These are phyloP conservation scores for Hippasteria phrygiana DNA, from an alignment of 53 echinoderm and acorn worm species.

Conservation along the genomic window DNA sequence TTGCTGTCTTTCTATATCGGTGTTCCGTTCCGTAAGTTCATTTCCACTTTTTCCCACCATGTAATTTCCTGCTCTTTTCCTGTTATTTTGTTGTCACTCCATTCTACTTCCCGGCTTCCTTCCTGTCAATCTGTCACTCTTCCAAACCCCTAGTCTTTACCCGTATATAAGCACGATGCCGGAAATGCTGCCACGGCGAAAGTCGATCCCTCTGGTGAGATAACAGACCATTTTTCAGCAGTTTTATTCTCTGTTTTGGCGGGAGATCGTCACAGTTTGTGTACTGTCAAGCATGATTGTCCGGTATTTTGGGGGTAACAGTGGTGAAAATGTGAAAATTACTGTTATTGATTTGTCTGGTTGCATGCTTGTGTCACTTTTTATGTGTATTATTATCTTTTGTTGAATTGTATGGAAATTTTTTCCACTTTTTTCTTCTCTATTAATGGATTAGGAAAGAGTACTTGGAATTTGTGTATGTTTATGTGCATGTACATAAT, in stretches of 20 bases:
- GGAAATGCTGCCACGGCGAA: slow-evolving; percentile 84
- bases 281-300: slow-evolving; percentile 1
- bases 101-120: neutral
- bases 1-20: neutral
- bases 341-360: too few species aligned
- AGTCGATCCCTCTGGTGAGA: slow-evolving; percentile 97
- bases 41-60: neutral
- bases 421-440: too few species aligned
- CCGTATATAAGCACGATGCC: slow-evolving; percentile 84
- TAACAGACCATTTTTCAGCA: neutral
- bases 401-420: too few species aligned
- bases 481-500: too few species aligned
- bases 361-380: too few species aligned
- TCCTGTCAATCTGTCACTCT: slow-evolving; percentile 11
- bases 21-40: neutral
- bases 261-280: neutral
- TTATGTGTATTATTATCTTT: too few species aligned
- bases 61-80: slow-evolving; percentile 2
- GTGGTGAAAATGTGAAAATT: too few species aligned
- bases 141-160: slow-evolving; percentile 61
- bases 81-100: slow-evolving; percentile 23
- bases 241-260: neutral
- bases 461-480: too few species aligned
- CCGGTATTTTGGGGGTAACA: neutral
- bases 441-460: too few species aligned